Base-by-base conservation (phyloP, 2,797 vertebrate genomes). In the Telmatherina bonti region DNA sequence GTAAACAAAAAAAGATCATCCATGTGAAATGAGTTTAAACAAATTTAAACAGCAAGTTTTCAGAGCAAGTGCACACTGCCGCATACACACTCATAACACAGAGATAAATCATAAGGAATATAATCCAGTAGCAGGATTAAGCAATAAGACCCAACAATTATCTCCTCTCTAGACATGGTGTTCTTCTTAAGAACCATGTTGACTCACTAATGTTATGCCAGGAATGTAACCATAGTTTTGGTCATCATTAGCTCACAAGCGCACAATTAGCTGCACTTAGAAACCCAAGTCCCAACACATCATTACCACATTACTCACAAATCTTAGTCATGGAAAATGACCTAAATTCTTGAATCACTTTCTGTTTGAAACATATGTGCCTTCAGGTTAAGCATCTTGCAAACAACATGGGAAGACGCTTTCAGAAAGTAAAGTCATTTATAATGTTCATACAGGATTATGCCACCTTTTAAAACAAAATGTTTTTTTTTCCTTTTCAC, bases 61-160 rank as follows among this genome's bases (percentile, higher is more conserved):
- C 26, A 68, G 56, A 43, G 18, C 16, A 20, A 20, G 41, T 43
- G 6, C 41, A 43, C 16, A 18, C 18, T 20, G 20, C 45, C 29
- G 41, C 36, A 51, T 66, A 64, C 70, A 76, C 67, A 73, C 71
- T 5, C 49, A 22, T 61, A 67, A 60, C 57, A 66, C 51, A 45
- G 49, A 60, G 47, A 59, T 54, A 78, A 74, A 72, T 63, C 78
- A 86, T 85, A 70, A 83, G 61, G 83, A 79, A 67, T 33, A 62
- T 82, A 81, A 90, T 84, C 76, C 81, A 68, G 49, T 20, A 9
- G 63, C 61, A 79, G 73, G 73, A 83, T 87, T 86, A 89, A 24
- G 71, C 76, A 84, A 72, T 55, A 79, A 80, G 15, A 89, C 75
- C 81, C 65, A 51, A 73, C 62, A 90, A 92, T 90, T 88, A 92